phyloP scores from a whole-genome alignment of 2,888 invertebrate species.

The Marronus borbonicus region DNA sequence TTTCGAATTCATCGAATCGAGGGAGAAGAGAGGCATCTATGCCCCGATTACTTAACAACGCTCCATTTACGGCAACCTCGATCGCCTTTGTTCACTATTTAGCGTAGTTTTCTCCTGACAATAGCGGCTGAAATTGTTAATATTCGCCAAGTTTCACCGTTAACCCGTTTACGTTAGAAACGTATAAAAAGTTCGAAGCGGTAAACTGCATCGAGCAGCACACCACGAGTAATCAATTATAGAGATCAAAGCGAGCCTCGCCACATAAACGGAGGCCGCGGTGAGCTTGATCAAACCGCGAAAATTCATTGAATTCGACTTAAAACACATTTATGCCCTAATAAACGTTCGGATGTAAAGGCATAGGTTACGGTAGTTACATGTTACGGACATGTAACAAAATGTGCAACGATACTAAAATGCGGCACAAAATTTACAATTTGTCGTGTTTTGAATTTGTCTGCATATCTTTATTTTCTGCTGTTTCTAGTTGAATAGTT shows the following conservation, averaged over 20 bases:
- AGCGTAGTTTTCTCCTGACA: slow-evolving; percentile 3
- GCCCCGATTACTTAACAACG: slow-evolving; percentile 13
- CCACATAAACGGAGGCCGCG: slow-evolving; percentile 6
- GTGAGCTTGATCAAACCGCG: slow-evolving; percentile 1
- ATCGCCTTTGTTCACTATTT: neutral
- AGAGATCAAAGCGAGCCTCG: slow-evolving; percentile 32
- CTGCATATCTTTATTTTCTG: too few relatives aligned
- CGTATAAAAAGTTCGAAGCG: slow-evolving; percentile 15
- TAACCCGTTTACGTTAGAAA: neutral
- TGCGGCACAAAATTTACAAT: too few relatives aligned
- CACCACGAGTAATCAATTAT: slow-evolving; percentile 30
- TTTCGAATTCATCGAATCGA: neutral
- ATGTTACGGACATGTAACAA: too few relatives aligned
- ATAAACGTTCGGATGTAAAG: slow-evolving; percentile 24
- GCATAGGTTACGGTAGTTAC: too few relatives aligned
- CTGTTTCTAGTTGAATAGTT: too few relatives aligned
- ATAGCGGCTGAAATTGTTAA: slow-evolving; percentile 1
- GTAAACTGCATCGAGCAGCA: slow-evolving; percentile 23
- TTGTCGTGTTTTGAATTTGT: too few relatives aligned
- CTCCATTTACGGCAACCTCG: neutral
- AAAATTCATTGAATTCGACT: slow-evolving; percentile 30
- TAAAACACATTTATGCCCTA: slow-evolving; percentile 32
- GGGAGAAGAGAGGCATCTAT: neutral
- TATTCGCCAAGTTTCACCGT: slow-evolving; percentile 6
- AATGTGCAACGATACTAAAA: too few relatives aligned